Evolutionary conservation across 1,140 invertebrate genomes (phyloP).

Genomic region (Penaeus japonicus): DNA sequence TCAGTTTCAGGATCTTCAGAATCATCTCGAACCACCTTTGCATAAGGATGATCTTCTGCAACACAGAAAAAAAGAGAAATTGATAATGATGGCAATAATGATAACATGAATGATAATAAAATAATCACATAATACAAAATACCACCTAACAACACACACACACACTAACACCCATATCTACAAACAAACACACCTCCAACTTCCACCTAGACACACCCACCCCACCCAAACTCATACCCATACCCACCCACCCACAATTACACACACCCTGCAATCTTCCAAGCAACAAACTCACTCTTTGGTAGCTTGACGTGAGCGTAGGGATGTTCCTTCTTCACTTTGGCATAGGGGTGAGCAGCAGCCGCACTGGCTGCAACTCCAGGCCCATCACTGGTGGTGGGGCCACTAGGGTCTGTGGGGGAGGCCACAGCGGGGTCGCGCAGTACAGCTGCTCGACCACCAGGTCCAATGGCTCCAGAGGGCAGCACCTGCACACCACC

Average conservation of each 20-base stretch:
- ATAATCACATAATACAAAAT: not conserved
- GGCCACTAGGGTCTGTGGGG: conserved; percentile 20
- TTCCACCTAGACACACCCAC: not conserved
- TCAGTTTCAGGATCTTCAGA: conserved; percentile 57
- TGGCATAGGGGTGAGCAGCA: conserved; percentile 66
- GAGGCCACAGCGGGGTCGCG: conserved; percentile 24
- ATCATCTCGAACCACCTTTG: conserved; percentile 66
- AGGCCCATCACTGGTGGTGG: not conserved
- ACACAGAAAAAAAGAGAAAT: conserved; percentile 56
- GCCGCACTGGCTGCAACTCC: conserved; percentile 62
- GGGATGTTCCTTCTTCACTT: conserved; percentile 64
- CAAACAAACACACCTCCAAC: not conserved
- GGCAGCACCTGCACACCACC: conserved; percentile 53
- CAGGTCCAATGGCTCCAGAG: conserved; percentile 46
- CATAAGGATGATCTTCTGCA: conserved; percentile 75
- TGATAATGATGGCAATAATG: not conserved
- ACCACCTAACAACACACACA: not conserved
- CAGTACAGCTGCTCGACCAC: conserved; percentile 51
- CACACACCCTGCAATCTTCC: too few species aligned
- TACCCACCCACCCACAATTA: not conserved
- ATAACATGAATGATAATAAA: not conserved
- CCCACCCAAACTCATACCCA: too few species aligned
- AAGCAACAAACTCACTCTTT: conserved; percentile 33
- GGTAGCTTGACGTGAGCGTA: conserved; percentile 53
- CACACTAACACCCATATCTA: not conserved